Evolutionary conservation across 1,140 invertebrate species (phyloP).

Genomic region (Cydia amplana): DNA sequence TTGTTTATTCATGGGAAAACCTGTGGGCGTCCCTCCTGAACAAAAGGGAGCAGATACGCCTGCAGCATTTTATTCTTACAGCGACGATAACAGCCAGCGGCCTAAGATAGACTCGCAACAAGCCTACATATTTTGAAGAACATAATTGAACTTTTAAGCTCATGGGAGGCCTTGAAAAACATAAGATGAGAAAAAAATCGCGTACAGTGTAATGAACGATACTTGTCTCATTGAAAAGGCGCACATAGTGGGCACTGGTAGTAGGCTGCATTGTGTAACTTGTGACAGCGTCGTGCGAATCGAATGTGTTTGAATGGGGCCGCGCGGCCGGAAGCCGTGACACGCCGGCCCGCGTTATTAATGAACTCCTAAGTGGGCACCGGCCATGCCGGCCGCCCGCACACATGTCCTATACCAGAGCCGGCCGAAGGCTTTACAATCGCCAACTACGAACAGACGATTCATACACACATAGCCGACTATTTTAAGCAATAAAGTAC

Average conservation of each 20-base stretch:
- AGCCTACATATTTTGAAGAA: constrained; percentile 2
- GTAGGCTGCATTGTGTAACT: constrained; percentile 44
- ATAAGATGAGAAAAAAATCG: neutral
- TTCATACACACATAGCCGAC: neutral
- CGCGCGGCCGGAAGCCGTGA: constrained; percentile 68
- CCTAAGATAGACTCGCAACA: constrained; percentile 22
- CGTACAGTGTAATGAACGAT: constrained; percentile 30
- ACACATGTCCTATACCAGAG: constrained; percentile 12
- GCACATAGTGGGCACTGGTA: constrained; percentile 35
- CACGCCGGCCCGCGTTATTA: constrained; percentile 69
- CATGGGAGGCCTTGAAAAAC: neutral
- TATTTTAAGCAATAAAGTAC: neutral
- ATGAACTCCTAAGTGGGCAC: constrained; percentile 60
- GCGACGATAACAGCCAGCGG: neutral
- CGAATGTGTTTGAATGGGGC: constrained; percentile 64
- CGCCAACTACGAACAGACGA: neutral
- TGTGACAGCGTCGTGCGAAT: constrained; percentile 53
- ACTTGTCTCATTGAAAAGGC: constrained; percentile 34
- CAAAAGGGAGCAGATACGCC: constrained; percentile 31
- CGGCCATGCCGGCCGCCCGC: constrained; percentile 40
- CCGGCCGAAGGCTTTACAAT: neutral
- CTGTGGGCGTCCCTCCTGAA: constrained; percentile 29
- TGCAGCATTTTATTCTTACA: constrained; percentile 7
- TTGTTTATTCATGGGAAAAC: constrained; percentile 30
- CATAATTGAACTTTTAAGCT: constrained; percentile 7